A percentile compares a stretch with the other conserved stretches of the same genome.
phyloP scores from a whole-genome alignment of 1,140 invertebrate genomes.

The Drosophila eugracilis region DNA sequence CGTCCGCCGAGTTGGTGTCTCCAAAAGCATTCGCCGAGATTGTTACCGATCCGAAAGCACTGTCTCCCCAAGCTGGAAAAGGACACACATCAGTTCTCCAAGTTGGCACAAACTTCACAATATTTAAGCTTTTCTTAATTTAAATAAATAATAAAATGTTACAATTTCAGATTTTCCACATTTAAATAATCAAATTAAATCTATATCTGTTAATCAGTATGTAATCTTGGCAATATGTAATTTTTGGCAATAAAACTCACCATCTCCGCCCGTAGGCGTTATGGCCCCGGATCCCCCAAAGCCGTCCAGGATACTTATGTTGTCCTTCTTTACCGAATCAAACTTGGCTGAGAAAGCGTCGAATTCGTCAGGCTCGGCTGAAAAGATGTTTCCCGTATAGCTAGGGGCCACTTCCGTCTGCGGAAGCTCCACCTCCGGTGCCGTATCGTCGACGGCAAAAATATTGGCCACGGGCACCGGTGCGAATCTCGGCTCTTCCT shows the following conservation, averaged over 20 bases:
- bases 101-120: neutral
- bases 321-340: conserved; percentile 88
- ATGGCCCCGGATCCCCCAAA: conserved; percentile 84
- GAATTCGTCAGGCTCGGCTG: conserved; percentile 87
- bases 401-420: conserved; percentile 32
- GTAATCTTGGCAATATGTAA: too few relatives aligned
- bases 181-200: too few relatives aligned
- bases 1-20: conserved; percentile 73
- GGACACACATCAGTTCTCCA: neutral
- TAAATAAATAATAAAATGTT: too few relatives aligned
- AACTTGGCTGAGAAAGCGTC: conserved; percentile 95
- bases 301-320: conserved; percentile 85
- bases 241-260: conserved; percentile 38
- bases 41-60: conserved; percentile 70
- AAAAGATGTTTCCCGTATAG: conserved; percentile 80
- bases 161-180: too few relatives aligned
- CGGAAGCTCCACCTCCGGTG: conserved; percentile 10
- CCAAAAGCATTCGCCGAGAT: conserved; percentile 86
- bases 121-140: too few relatives aligned
- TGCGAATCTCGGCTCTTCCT: conserved; percentile 62
- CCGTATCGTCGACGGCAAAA: conserved; percentile 72
- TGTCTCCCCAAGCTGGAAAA: conserved; percentile 80
- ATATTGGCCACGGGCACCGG: conserved; percentile 70
- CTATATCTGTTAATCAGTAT: neutral
- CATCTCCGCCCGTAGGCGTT: conserved; percentile 79